These are phyloP conservation scores for Turritopsis dohrnii DNA, from an alignment of 30 jellyfish, hydroid and myxozoan genomes.

Conservation along the genomic window DNA sequence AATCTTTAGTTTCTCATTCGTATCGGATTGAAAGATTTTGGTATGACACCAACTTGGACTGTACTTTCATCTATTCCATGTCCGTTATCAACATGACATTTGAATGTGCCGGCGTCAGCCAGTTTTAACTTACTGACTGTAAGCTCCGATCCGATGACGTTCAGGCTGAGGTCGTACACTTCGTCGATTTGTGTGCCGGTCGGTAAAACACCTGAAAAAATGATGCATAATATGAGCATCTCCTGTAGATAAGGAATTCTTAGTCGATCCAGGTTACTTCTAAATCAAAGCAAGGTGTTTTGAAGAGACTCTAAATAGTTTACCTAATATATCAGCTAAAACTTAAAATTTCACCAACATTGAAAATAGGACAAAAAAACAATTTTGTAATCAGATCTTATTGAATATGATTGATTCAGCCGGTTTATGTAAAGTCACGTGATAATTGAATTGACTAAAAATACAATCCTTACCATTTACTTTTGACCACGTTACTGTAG, in stretches of 20 bases:
- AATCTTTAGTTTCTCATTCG: not conserved
- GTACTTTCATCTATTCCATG: not conserved
- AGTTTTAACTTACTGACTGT: not conserved
- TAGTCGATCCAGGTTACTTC: too few species aligned
- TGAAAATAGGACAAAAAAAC: too few species aligned
- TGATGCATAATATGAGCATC: too few species aligned
- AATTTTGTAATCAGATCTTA: too few species aligned
- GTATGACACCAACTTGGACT: conserved; percentile 3
- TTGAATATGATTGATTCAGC: too few species aligned
- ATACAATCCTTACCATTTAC: conserved; percentile 27
- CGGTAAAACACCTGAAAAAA: not conserved
- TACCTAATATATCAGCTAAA: too few species aligned
- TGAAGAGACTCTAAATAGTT: too few species aligned
- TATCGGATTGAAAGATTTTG: not conserved
- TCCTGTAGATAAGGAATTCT: too few species aligned
- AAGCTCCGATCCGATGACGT: not conserved
- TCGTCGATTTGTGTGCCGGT: not conserved
- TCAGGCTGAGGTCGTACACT: not conserved
- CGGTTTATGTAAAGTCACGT: too few species aligned
- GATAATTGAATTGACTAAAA: not conserved
- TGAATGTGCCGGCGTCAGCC: not conserved
- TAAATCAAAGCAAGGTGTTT: too few species aligned
- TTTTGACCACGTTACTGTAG: conserved; percentile 52
- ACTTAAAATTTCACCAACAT: too few species aligned
- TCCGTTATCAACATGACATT: not conserved